phyloP scores from a whole-genome alignment of 2,888 invertebrate genomes.

The Blastobasis adustella region DNA sequence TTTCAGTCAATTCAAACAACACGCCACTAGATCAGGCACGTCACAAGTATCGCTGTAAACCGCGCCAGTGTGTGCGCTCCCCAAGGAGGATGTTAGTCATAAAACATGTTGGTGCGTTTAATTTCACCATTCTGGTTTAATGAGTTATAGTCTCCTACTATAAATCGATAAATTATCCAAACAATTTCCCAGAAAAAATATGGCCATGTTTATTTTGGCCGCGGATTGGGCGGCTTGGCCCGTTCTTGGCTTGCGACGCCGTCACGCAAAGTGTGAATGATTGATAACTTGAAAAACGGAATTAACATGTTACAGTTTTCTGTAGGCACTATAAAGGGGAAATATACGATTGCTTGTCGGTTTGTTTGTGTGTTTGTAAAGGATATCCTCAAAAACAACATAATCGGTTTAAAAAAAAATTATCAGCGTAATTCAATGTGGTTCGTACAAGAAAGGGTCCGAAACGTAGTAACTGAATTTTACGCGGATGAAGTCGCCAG shows the following conservation, averaged over 20 bases:
- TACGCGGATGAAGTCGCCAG: no score
- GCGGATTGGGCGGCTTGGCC: not conserved
- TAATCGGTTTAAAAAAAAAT: no score
- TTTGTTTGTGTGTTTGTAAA: no score
- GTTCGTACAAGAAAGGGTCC: no score
- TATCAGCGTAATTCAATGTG: no score
- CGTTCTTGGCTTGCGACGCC: not conserved
- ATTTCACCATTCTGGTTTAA: constrained; percentile 62
- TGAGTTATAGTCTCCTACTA: constrained; percentile 42
- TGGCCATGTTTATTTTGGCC: constrained; percentile 5
- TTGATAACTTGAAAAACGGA: not conserved
- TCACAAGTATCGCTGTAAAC: not conserved
- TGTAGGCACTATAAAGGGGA: no score
- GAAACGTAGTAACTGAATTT: no score
- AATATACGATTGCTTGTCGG: no score
- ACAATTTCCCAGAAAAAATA: constrained; percentile 16
- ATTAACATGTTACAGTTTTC: no score
- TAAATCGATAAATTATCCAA: constrained; percentile 34
- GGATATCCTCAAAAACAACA: no score
- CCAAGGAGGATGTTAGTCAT: constrained; percentile 63
- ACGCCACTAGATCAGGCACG: constrained; percentile 8
- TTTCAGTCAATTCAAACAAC: no score
- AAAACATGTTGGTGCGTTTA: constrained; percentile 64
- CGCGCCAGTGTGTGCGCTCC: constrained; percentile 5
- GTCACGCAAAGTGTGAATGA: not conserved